phyloP scores from a whole-genome alignment of 2,113 vertebrate genomes.

The Proteles cristata region DNA sequence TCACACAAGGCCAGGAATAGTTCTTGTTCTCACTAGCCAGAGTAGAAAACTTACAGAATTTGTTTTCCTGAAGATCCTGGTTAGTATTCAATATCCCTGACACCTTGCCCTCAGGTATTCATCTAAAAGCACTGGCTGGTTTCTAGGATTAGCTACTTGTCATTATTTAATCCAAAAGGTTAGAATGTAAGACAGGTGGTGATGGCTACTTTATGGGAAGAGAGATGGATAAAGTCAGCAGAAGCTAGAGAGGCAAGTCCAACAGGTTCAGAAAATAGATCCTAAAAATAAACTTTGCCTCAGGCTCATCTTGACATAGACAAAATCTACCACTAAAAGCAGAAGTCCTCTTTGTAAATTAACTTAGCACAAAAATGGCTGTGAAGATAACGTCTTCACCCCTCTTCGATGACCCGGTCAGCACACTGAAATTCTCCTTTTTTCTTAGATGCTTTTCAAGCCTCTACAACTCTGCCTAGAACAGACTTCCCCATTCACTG shows the following conservation, averaged over 20 bases:
- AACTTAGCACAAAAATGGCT: slow-evolving; percentile 48
- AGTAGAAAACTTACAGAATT: slow-evolving; percentile 26
- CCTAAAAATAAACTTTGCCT: slow-evolving; percentile 34
- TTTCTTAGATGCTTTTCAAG: slow-evolving; percentile 17
- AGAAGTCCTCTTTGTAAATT: slow-evolving; percentile 26
- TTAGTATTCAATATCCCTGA: not conserved
- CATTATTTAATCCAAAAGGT: slow-evolving; percentile 11
- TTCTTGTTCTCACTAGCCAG: not conserved
- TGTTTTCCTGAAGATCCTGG: slow-evolving; percentile 36
- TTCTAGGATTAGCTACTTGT: slow-evolving; percentile 27
- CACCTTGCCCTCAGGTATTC: not conserved
- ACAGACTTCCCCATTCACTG: not conserved
- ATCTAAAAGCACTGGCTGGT: not conserved
- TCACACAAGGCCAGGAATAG: not conserved
- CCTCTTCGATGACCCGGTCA: not conserved
- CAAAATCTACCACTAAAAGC: not conserved
- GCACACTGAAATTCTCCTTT: not conserved
- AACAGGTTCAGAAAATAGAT: slow-evolving; percentile 19
- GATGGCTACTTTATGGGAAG: slow-evolving; percentile 5
- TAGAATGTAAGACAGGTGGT: not conserved
- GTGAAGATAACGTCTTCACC: not conserved
- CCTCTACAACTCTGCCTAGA: not conserved
- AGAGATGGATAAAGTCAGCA: slow-evolving; percentile 49
- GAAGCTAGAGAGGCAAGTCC: slow-evolving; percentile 8
- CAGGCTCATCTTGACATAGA: slow-evolving; percentile 25